phyloP scores from a whole-genome alignment of 2,888 invertebrate genomes.

The Clepsis dumicolana region DNA sequence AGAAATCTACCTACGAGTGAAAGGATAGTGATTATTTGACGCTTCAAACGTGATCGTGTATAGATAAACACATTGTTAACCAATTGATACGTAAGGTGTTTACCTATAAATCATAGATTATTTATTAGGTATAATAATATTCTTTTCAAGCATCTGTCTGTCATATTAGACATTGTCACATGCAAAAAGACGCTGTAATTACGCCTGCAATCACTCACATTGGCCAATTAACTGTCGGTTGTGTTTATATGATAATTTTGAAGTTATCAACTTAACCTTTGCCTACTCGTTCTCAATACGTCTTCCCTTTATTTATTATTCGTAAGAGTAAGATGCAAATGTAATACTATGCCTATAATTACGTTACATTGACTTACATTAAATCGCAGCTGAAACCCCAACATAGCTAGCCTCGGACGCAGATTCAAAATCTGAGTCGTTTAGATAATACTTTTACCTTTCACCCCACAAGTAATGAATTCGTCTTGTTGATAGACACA shows the following conservation, averaged over 20 bases:
- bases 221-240: neutral
- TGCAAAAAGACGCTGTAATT: neutral
- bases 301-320: conserved; percentile 1
- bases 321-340: neutral
- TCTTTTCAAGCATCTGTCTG: neutral
- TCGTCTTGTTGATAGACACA: neutral
- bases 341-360: neutral
- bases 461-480: neutral
- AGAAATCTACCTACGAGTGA: neutral
- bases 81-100: too few relatives aligned
- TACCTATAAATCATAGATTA: too few relatives aligned
- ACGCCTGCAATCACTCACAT: neutral
- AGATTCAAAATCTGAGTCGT: neutral
- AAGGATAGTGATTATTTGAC: neutral
- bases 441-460: too few relatives aligned
- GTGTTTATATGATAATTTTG: neutral
- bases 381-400: neutral
- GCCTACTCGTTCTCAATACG: neutral
- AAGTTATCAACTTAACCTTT: neutral
- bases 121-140: too few relatives aligned
- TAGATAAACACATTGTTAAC: neutral
- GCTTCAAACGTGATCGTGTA: neutral
- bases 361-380: neutral
- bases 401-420: neutral
- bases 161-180: neutral